These are phyloP conservation scores for Drosophila orena DNA, from an alignment of 1,140 invertebrate species.

Conservation along the genomic window DNA sequence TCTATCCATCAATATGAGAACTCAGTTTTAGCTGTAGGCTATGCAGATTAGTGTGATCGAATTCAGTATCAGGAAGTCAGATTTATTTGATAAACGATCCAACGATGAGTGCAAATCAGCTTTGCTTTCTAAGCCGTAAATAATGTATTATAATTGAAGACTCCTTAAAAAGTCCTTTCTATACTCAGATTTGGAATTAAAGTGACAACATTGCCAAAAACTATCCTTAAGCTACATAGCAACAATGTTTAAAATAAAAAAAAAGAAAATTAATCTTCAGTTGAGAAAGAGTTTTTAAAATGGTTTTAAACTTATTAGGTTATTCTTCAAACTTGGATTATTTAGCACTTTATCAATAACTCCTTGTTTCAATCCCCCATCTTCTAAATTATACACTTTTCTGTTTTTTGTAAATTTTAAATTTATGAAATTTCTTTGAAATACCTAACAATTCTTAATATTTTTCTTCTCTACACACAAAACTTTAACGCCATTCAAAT, in stretches of 20 bases:
- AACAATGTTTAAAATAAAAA: background rate
- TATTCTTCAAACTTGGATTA: no score
- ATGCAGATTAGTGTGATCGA: background rate
- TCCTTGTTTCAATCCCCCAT: no score
- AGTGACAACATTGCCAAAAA: no score
- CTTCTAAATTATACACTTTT: background rate
- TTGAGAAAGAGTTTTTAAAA: background rate
- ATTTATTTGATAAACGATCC: background rate
- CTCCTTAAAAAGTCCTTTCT: no score
- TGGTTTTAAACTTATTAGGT: no score
- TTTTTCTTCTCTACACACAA: slow-evolving; percentile 11
- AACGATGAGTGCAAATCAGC: no score
- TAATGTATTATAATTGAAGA: no score
- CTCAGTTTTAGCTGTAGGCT: background rate
- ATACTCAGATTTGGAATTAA: no score
- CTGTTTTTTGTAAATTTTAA: background rate
- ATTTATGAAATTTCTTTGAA: background rate
- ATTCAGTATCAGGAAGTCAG: background rate
- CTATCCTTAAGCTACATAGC: background rate
- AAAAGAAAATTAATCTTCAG: no score
- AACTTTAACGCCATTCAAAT: slow-evolving; percentile 1
- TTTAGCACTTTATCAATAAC: no score
- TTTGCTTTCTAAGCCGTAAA: no score
- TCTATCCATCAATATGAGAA: background rate
- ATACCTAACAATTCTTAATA: background rate